Evolutionary conservation across 2,888 invertebrate genomes (phyloP), one percentile per base, ranked within the genome.

Genomic region (Habrosyne pyritoides): DNA sequence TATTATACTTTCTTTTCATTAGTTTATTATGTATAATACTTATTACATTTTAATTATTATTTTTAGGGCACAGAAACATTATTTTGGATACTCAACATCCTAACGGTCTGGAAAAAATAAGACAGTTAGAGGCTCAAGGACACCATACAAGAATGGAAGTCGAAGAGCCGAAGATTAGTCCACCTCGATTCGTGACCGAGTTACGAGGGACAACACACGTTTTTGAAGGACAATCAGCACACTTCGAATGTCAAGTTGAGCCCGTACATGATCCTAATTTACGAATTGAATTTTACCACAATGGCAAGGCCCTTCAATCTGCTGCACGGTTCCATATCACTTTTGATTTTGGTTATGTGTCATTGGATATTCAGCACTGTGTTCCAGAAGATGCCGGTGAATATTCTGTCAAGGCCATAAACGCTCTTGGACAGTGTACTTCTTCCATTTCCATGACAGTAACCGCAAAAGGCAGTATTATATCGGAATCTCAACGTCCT

Each of bases 281-380:
- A 57, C 95, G 97, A 62, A 97, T 98, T 73, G 97, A 98, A 84
- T 98, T 98, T 89, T 98, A 96, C 81, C 98, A 98, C 77, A 98
- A 98, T 79, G 98, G 98, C 61, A 97, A 97, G 84, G 97, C 98
- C 53, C 91, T 98, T 78, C 96, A 96, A 81, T 97, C 98, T 64
- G 98, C 97, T 55, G 95, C 97, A 61, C 94, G 98, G 77, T 98
- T 98, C 95, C 98, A 98, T 89, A 97, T 97, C 77, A 97, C 98
- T 70, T 98, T 98, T 86, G 99, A 99, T 92, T 99, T 99, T 93
- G 99, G 99, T 74, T 99, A 99, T 75, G 98, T 99, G 69, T 97
- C 98, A 53, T 93, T 99, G 75, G 98, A 99, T 89, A 98, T 99
- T 78, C 95, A 96, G 67, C 98, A 99, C 82, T 96, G 97, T 63